Base-by-base conservation (phyloP, 2,888 invertebrate genomes). In the Dichetophora obliterata region DNA sequence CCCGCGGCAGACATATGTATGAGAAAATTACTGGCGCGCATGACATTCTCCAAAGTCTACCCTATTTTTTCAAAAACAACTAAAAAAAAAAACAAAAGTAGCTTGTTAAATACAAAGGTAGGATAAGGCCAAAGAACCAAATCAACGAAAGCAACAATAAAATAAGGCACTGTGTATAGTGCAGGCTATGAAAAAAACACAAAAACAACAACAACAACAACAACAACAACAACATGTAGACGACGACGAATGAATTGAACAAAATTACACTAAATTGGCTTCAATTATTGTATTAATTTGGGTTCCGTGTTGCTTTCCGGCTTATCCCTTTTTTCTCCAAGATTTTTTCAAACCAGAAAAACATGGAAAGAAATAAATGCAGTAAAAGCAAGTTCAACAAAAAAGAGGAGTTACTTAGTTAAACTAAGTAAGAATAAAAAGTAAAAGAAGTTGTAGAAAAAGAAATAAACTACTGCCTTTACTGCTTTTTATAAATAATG, bases 281-380 rank as follows among this genome's bases (percentile, higher is more conserved):
- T 86, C 88, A 88, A 88, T 88, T 88, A 88, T 88, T 87, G 87
- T 86, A 88, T 88, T 88, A 88, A 88, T 87, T 88, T 87, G 86
- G 86, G 85, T 87, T 87, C 85, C 86, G 85, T 85, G 86, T 82
- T 85, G 85, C 86, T 87, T 87, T 84, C 86, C 86, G 84, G 84
- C 84, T 85, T 84, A 85, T 86, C 86, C 87, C 85, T 87, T 85
- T 83, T 83, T 80, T 81, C n/a, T n/a, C 76, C 65, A 31, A 50
- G 16, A 43, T 57, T 66, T 34, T 19, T 24, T 2, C 16, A 66
- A 63, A 63, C 6, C 19, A 37, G 16, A 43, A 66, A n/a, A 66
- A 66, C 8, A 43, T n/a, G 8, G 27, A 59, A 24, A 24, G 37
- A 34, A n/a, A n/a, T 14, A 31, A 63, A 34, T 8, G 54, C 22